Conservation (phyloP, 2,888 invertebrate species). For the Tenthredo notha region DNA sequence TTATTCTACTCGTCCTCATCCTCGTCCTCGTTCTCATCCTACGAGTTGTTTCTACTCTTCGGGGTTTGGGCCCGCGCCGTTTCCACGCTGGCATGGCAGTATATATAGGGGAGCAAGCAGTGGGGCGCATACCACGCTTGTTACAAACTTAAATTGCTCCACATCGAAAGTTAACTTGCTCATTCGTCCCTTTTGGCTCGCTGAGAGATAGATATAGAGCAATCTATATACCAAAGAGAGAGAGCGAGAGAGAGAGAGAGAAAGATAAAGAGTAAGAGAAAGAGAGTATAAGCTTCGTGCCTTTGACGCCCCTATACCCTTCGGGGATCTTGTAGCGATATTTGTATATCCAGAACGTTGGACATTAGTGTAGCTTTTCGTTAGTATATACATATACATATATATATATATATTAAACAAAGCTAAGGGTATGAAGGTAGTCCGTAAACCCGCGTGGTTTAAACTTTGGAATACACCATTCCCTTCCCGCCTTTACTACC, state of each 20-base stretch:
- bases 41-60: conserved; percentile 8
- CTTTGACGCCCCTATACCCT: background rate
- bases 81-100: conserved; percentile 11
- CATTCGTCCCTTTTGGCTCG: conserved; percentile 63
- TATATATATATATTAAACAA: background rate
- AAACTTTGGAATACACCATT: conserved; percentile 27
- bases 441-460: conserved; percentile 11
- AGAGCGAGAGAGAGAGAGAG: background rate
- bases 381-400: background rate
- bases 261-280: background rate
- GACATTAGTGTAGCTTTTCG: conserved; percentile 14
- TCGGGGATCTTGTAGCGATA: conserved; percentile 2
- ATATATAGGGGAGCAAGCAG: conserved; percentile 42
- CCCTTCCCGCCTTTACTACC: conserved; percentile 2
- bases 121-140: conserved; percentile 65
- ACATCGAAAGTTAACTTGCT: conserved; percentile 70
- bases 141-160: conserved; percentile 72
- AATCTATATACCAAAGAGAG: background rate
- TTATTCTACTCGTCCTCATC: background rate
- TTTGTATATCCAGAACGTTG: conserved; percentile 10
- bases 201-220: conserved; percentile 1
- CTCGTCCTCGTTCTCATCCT: background rate
- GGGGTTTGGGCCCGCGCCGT: conserved; percentile 35
- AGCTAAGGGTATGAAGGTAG: background rate
- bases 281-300: conserved; percentile 8